phyloP scores from a whole-genome alignment of 2,113 vertebrate species.

The Butorides virescens region DNA sequence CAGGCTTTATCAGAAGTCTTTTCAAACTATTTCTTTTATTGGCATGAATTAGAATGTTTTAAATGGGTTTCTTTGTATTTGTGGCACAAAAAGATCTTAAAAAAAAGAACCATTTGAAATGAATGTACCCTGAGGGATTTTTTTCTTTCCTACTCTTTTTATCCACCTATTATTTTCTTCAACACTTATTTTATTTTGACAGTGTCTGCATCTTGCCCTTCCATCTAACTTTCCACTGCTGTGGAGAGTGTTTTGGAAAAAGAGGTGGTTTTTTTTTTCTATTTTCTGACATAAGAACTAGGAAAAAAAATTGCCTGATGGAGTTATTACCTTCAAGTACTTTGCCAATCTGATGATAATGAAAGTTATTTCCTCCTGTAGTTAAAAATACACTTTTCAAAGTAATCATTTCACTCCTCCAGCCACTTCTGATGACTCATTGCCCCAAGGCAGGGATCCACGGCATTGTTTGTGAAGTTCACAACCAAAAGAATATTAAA shows the following conservation, averaged over 20 bases:
- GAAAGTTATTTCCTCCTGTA: constrained; percentile 63
- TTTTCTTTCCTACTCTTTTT: neutral
- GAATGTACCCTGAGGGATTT: neutral
- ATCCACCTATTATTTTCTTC: neutral
- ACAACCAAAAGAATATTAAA: neutral
- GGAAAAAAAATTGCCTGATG: constrained; percentile 43
- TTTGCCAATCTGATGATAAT: constrained; percentile 65
- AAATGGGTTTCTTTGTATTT: neutral
- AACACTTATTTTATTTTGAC: constrained; percentile 13
- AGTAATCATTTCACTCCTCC: constrained; percentile 47
- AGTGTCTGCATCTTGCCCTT: neutral
- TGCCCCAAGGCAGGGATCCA: neutral
- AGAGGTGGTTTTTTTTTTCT: neutral
- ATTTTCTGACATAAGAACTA: constrained; percentile 16
- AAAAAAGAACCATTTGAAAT: neutral
- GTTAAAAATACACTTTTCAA: constrained; percentile 64
- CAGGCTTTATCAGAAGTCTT: neutral
- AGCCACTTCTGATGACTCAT: constrained; percentile 55
- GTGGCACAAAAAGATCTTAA: neutral
- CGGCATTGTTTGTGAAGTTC: constrained; percentile 15
- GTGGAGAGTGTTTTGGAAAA: constrained; percentile 31
- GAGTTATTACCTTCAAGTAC: constrained; percentile 55
- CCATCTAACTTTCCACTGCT: neutral
- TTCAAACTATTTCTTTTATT: neutral
- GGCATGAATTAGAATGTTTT: neutral